Evolutionary conservation across 2,797 vertebrate species (phyloP), one percentile per base, ranked within the genome.

Genomic region (Myotis findleyi): DNA sequence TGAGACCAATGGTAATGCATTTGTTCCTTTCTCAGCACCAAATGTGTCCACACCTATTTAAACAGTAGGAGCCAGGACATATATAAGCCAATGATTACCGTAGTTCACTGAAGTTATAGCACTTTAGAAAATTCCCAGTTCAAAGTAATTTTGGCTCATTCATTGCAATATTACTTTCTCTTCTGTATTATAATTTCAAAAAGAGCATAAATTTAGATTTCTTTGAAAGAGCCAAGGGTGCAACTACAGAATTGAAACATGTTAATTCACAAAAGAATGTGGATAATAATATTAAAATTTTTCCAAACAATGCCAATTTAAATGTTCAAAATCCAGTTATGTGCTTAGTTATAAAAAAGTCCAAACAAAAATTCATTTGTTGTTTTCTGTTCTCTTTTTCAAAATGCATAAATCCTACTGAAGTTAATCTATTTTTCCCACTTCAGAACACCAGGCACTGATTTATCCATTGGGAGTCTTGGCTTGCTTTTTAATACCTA

Each of bases 401-500:
- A 97, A 98, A 98, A 96, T 97, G 97, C 97, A 97, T 98, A 98
- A 96, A 95, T 98, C 98, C 97, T 98, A 98, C 97, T 96, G 96
- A 98, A 98, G 97, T 97, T 98, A 97, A 98, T 97, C 96, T 97
- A 97, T 97, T 89, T 90, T 97, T 87, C 96, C 97, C 97, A 96
- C 96, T 98, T 98, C 97, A 96, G 97, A 97, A 98, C 95, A 95
- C 94, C 95, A 97, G 97, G 97, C 96, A 98, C 95, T 92, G n/a
- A 97, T 97, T 98, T 89, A 97, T 98, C 97, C 97, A 95, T 80
- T 97, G 87, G 93, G 59, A 91, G 53, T 66, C 94, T 83, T 96
- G 97, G 94, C 97, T 98, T 97, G 96, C 81, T 87, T 96, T 92
- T 97, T 98, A 99, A 96, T 99, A 99, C 96, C 98, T 99, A 97